A percentile compares a stretch with the other conserved stretches of the same genome.
These are phyloP conservation scores for Sandelia bainsii DNA, from an alignment of 2,797 vertebrate genomes.

Conservation along the genomic window DNA sequence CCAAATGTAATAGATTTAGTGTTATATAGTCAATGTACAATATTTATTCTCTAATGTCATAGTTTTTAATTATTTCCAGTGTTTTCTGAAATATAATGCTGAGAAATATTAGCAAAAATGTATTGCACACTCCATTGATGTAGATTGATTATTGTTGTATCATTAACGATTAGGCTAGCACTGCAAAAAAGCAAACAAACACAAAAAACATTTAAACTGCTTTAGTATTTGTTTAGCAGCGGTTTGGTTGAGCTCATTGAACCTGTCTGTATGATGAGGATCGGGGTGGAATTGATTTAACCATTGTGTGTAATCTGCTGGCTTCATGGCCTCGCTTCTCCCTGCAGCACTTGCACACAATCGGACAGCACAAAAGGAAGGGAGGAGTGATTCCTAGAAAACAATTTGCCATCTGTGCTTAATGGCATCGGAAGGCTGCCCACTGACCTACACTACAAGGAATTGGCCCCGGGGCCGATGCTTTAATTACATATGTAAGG, in stretches of 20 bases:
- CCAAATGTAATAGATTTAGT: too few relatives aligned
- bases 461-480: constrained; percentile 40
- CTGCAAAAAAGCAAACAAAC: too few relatives aligned
- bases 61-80: too few relatives aligned
- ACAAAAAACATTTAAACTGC: too few relatives aligned
- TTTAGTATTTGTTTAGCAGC: too few relatives aligned
- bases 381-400: constrained; percentile 48
- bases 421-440: constrained; percentile 63
- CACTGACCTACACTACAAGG: constrained; percentile 39
- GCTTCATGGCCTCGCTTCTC: background rate
- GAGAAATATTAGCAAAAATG: too few relatives aligned
- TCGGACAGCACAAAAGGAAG: constrained; percentile 27
- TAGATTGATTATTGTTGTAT: too few relatives aligned
- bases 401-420: constrained; percentile 71
- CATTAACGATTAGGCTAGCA: too few relatives aligned
- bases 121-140: too few relatives aligned
- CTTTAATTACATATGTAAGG: constrained; percentile 56
- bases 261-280: background rate
- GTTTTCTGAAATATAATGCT: too few relatives aligned
- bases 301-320: constrained; percentile 9
- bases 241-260: constrained; percentile 1
- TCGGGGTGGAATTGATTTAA: constrained; percentile 27
- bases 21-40: too few relatives aligned
- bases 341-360: constrained; percentile 30
- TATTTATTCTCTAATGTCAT: too few relatives aligned